Base-by-base conservation (phyloP, 2,888 invertebrate species). In the Dichetophora obliterata region DNA sequence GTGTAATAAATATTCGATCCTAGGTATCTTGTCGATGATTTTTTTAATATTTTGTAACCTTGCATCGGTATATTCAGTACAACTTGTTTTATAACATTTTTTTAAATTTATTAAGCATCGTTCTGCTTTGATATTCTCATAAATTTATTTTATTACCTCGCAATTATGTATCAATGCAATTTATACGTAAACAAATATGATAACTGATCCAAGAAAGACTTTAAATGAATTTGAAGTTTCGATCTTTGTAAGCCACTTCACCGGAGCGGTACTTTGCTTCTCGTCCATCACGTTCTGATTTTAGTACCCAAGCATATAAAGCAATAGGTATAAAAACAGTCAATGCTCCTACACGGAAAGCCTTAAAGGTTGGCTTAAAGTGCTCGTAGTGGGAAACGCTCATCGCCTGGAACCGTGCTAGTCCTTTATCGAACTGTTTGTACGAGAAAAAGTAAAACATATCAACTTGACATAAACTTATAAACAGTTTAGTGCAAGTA, bases 371-470 rank as follows among this genome's bases (percentile, higher is more conserved):
- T 0, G 95, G 92, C 84, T 91, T 92, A 86, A 95, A 95, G 84
- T 92, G 90, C 0, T 94, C 93, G 80, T 90, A 92, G 71, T 91
- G 89, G 8, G 91, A 92, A 0, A 91, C 92, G 87, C 92, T 92
- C 93, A 95, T 92, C 0, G 96, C 92, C 85, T 92, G 90, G 85
- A 92, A 95, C 73, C 95, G 92, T 83, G 94, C 93, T 3, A 96
- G 81, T 11, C 93, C 94, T n/a, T 93, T 90, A 88, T 97, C 97
- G 87, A 96, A 94, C 97, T 97, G 89, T 81, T 6, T 43, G 43
- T 4, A 3, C 1, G 54, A 72, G 37, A 59, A 11, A 61, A 73
- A 52, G 48, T 3, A 63, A 27, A 16, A 69, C 34, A n/a, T 65
- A 48, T 54, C 8, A 54, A 14, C 34, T 50, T 14, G 2, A 3